Base-by-base conservation (phyloP, 1,140 invertebrate genomes). In the Drosophila melanogaster region DNA sequence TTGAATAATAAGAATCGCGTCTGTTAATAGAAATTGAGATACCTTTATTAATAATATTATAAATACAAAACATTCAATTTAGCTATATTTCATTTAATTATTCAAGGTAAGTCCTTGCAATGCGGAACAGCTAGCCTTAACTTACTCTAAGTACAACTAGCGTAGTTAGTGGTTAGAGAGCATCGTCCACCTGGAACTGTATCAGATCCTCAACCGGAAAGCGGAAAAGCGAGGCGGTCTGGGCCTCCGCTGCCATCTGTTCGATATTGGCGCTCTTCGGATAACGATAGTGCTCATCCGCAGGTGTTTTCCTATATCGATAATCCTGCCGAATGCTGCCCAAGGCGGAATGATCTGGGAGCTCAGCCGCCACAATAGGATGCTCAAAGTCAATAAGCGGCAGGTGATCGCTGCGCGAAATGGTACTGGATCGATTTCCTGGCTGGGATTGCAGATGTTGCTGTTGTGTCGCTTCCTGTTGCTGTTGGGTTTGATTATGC, bases 191-290 rank as follows among this genome's bases (percentile, higher is more conserved):
- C 44, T 91, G 90, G 60, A 91, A 91, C 53, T 91, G 90, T 72
- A 91, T 91, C 15, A 91, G 70, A 77, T 91, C 90, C 73, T 91
- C 90, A 12, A 91, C 90, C 38, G 90, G 90, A 74, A 91, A 91
- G 11, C 90, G 83, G 55, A 91, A 91, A 1, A 91, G 72, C 17
- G 90, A 91, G 40, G 90, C 90, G 1, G 90, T 85, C 55, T 89
- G 83, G 7, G 90, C 90, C 76, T 91, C 90, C 7, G 83, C 78
- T 0, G 87, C 90, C 65, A 91, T 15, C 55, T 91, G 90, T 58
- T 91, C 90, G 15, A 91, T 79, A 41, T 85, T 78, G 7, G 70
- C 59, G 51, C 60, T 86, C 22, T 76, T 79, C 4, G 62, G 77
- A 26, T 77, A 84, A 15, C 81, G 86, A 50, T 58, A 81, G 22